Evolutionary conservation across 2,113 vertebrate species (phyloP).

Genomic region (Gopherus flavomarginatus): DNA sequence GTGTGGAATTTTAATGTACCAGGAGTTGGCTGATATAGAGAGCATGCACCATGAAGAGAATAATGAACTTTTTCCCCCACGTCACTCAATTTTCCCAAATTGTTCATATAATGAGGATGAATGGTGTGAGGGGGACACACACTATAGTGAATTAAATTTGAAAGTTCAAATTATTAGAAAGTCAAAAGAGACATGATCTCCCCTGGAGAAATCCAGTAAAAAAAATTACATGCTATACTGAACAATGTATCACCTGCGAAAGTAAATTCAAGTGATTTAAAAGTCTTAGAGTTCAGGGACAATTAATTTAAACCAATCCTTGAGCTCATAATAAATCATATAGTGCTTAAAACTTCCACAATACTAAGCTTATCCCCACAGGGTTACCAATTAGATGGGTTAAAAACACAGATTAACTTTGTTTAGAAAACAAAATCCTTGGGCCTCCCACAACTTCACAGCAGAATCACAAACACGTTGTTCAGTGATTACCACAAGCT

Average conservation of each 20-base stretch:
- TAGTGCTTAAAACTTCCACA: background rate
- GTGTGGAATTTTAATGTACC: background rate
- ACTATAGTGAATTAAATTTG: background rate
- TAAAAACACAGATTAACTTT: background rate
- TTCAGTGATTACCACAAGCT: background rate
- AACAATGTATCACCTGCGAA: background rate
- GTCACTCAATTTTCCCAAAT: background rate
- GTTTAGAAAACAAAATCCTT: background rate
- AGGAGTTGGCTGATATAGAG: background rate
- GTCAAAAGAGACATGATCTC: background rate
- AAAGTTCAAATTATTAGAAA: background rate
- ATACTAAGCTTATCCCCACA: background rate
- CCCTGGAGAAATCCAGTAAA: background rate
- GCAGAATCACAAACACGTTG: background rate
- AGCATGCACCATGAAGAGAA: accelerated
- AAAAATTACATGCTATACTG: background rate
- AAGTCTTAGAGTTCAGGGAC: background rate
- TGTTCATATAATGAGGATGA: background rate
- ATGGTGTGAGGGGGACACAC: background rate
- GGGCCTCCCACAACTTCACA: background rate
- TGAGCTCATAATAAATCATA: background rate
- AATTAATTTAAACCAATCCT: background rate
- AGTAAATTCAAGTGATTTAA: background rate
- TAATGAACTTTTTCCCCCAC: background rate
- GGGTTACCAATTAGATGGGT: background rate